phyloP scores from a whole-genome alignment of 1,140 invertebrate genomes.

The Drosophila parvula region DNA sequence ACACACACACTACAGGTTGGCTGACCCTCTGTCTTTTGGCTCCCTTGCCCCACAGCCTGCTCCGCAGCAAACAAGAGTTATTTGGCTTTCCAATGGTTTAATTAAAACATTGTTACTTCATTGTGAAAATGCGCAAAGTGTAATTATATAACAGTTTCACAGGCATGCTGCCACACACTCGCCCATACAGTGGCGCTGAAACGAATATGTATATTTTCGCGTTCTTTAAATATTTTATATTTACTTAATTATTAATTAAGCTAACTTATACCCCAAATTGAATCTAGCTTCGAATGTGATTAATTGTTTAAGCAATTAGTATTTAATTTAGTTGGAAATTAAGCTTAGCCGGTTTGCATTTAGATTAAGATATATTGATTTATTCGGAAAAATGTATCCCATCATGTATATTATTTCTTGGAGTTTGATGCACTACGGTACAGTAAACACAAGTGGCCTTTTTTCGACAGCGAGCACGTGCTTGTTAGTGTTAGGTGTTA shows the following conservation, averaged over 20 bases:
- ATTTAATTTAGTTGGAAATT: too few species aligned
- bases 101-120: slow-evolving; percentile 83
- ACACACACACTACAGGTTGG: slow-evolving; percentile 1
- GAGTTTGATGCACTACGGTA: too few species aligned
- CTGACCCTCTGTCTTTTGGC: slow-evolving; percentile 12
- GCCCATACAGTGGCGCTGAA: background rate
- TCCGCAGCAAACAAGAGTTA: slow-evolving; percentile 76
- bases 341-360: too few species aligned
- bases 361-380: too few species aligned
- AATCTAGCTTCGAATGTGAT: background rate
- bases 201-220: background rate
- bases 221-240: background rate
- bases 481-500: too few species aligned
- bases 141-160: slow-evolving; percentile 81
- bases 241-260: too few species aligned
- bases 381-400: too few species aligned
- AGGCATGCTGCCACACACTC: slow-evolving; percentile 44
- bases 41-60: slow-evolving; percentile 43
- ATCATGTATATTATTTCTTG: too few species aligned
- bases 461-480: too few species aligned
- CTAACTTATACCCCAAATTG: background rate
- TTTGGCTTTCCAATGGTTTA: slow-evolving; percentile 81
- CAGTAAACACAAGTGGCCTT: too few species aligned
- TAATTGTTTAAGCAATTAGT: too few species aligned
- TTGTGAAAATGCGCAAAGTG: slow-evolving; percentile 81